Conservation (phyloP, 2,888 invertebrate genomes). For the Pristionchus arcanus region DNA sequence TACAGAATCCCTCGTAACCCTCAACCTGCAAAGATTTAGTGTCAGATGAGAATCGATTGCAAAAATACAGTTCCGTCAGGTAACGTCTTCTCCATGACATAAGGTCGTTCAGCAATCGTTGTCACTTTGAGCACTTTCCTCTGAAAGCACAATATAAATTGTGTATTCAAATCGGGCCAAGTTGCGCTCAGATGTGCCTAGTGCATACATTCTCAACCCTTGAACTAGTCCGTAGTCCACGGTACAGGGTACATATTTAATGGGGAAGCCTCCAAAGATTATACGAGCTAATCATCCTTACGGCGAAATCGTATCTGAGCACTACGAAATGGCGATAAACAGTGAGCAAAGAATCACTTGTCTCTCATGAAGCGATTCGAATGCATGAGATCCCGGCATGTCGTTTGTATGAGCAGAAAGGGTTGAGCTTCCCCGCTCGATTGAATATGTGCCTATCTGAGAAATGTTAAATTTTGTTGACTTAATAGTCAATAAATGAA, state of each 20-base stretch:
- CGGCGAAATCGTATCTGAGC: neutral
- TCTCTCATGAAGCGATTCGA: conserved; percentile 38
- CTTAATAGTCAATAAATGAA: neutral
- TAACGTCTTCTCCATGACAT: conserved; percentile 78
- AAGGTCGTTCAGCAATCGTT: conserved; percentile 80
- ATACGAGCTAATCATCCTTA: conserved; percentile 55
- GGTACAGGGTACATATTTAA: neutral
- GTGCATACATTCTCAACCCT: neutral
- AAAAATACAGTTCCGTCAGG: conserved; percentile 67
- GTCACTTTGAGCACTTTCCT: conserved; percentile 77
- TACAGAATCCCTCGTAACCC: conserved; percentile 86
- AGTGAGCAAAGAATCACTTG: neutral
- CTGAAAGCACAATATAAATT: conserved; percentile 57
- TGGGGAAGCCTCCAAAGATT: neutral
- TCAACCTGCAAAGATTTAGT: neutral
- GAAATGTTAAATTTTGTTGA: conserved; percentile 32
- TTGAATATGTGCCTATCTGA: conserved; percentile 71
- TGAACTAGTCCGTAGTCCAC: neutral
- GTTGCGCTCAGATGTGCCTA: neutral
- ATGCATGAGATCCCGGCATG: conserved; percentile 70
- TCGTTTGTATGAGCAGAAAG: conserved; percentile 66
- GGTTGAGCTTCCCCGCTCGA: conserved; percentile 63
- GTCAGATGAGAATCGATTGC: neutral
- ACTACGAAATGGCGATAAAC: neutral
- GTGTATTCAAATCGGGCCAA: neutral